Evolutionary conservation across 2,888 invertebrate species (phyloP).

Genomic region (Caenorhabditis panamensis): DNA sequence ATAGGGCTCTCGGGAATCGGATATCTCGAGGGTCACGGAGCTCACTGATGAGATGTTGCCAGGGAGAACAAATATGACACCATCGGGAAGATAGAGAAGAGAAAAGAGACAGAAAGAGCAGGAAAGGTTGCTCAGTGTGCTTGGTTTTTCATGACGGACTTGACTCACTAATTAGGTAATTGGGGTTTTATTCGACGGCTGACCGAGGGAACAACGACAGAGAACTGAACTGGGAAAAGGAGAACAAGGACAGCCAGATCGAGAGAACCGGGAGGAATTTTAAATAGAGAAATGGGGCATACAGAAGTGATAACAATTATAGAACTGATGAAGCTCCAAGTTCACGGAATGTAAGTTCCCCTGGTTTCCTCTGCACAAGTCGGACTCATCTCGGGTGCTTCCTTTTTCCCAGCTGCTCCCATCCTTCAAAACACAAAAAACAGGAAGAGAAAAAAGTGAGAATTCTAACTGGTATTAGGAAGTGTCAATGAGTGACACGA

Average conservation of each 20-base stretch:
- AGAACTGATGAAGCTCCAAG: too few relatives aligned
- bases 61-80: constrained; percentile 13
- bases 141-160: constrained; percentile 3
- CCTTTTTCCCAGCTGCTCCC: not conserved
- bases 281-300: too few relatives aligned
- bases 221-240: not conserved
- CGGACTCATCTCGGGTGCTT: not conserved
- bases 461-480: constrained; percentile 31
- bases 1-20: constrained; percentile 32
- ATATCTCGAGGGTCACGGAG: constrained; percentile 23
- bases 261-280: not conserved
- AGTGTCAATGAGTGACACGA: constrained; percentile 25
- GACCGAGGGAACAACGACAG: not conserved
- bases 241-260: not conserved
- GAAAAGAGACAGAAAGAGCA: too few relatives aligned
- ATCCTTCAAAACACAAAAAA: not conserved
- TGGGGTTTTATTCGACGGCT: not conserved
- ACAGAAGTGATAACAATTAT: too few relatives aligned
- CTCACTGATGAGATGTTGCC: constrained; percentile 44
- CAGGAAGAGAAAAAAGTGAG: constrained; percentile 7
- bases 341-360: too few relatives aligned
- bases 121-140: not conserved
- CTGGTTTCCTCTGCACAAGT: too few relatives aligned
- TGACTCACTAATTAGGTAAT: constrained; percentile 13
- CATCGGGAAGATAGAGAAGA: not conserved